These are phyloP conservation scores for Otolemur garnettii DNA, from an alignment of 2,113 vertebrate species.

Conservation along the genomic window DNA sequence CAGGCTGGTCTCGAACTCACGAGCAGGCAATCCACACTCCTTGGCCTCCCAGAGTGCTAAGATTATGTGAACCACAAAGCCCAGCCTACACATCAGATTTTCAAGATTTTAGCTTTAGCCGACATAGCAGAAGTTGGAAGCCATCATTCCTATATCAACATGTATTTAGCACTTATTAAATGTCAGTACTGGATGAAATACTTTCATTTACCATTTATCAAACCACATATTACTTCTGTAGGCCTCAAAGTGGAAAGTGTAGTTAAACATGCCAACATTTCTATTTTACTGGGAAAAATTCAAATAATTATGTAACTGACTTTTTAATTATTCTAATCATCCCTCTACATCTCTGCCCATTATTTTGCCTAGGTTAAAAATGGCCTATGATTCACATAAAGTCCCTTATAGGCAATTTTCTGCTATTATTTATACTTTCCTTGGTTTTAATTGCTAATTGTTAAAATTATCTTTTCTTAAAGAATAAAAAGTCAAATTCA, in stretches of 20 bases:
- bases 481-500: constrained; percentile 22
- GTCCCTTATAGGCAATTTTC: background rate
- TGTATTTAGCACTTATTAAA: background rate
- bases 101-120: background rate
- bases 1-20: too few relatives aligned
- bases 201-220: background rate
- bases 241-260: background rate
- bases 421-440: background rate
- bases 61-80: too few relatives aligned
- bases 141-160: background rate
- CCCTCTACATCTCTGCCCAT: background rate
- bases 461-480: constrained; percentile 28
- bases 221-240: background rate
- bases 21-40: too few relatives aligned
- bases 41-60: too few relatives aligned
- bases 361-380: constrained; percentile 40
- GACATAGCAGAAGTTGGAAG: background rate
- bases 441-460: background rate
- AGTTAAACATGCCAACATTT: constrained; percentile 6
- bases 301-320: background rate
- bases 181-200: background rate
- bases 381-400: background rate
- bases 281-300: background rate
- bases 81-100: background rate
- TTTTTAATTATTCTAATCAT: constrained; percentile 4